Percentiles rank a stretch among this genome's conserved stretches.
Conservation (phyloP, 23 tunicate species). For the Phallusia fumigata region DNA sequence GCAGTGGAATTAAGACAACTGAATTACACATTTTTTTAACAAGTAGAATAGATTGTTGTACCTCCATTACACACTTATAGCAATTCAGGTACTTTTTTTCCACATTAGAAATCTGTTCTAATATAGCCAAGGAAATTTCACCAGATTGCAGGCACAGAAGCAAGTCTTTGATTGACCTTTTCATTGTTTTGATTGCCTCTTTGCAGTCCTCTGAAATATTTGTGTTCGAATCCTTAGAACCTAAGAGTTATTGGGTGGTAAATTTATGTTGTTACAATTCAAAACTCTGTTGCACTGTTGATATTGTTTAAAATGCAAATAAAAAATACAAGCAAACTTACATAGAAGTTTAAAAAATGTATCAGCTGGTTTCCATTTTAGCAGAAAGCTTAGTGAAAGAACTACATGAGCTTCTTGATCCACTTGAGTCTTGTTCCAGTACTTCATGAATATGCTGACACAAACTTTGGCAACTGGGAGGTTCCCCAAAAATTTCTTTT, state of each 20-base stretch:
- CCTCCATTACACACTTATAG: background rate
- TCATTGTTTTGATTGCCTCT: background rate
- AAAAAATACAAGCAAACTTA: constrained; percentile 4
- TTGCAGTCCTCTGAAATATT: background rate
- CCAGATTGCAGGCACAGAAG: background rate
- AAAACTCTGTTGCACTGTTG: too few relatives aligned
- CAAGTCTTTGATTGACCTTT: background rate
- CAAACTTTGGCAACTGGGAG: background rate
- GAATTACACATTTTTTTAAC: too few relatives aligned
- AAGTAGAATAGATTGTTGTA: too few relatives aligned
- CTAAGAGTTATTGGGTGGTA: background rate
- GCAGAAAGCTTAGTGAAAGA: background rate
- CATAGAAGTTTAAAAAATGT: background rate
- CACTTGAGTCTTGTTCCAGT: background rate
- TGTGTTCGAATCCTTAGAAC: background rate
- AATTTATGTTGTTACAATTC: too few relatives aligned
- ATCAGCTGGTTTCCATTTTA: background rate
- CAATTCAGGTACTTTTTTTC: background rate
- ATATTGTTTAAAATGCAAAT: background rate
- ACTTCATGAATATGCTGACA: background rate
- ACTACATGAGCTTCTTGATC: background rate
- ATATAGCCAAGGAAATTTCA: background rate
- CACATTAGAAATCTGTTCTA: background rate
- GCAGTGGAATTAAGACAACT: too few relatives aligned
- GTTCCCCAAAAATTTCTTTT: background rate